Evolutionary conservation across 2,888 invertebrate species (phyloP).

Genomic region (Tolmerus cingulatus): DNA sequence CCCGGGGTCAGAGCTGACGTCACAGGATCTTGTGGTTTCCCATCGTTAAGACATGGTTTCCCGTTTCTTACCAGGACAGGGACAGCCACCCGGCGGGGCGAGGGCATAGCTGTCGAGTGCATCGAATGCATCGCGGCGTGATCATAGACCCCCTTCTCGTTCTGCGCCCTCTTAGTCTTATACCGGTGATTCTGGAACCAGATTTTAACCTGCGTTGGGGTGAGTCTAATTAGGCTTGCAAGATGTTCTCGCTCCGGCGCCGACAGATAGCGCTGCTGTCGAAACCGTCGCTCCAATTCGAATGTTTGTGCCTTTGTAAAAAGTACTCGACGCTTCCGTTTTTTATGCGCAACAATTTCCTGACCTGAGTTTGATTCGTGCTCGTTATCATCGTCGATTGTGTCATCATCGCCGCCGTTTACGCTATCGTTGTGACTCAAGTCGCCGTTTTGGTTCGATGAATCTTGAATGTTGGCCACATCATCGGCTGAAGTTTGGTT

Average conservation of each 20-base stretch:
- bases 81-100: conserved; percentile 91
- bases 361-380: conserved; percentile 54
- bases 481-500: conserved; percentile 57
- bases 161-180: conserved; percentile 97
- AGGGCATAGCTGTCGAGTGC: conserved; percentile 71
- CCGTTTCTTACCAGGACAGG: conserved; percentile 95
- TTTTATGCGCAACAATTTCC: conserved; percentile 73
- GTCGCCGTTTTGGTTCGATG: conserved; percentile 42
- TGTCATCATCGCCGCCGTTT: conserved; percentile 64
- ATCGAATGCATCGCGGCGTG: conserved; percentile 58
- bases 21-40: conserved; percentile 62
- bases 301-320: conserved; percentile 98
- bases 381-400: conserved; percentile 66
- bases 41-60: conserved; percentile 81
- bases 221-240: conserved; percentile 91
- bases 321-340: conserved; percentile 93
- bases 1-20: conserved; percentile 56
- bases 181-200: conserved; percentile 99
- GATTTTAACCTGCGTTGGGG: conserved; percentile 98
- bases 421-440: conserved; percentile 54
- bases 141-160: conserved; percentile 85
- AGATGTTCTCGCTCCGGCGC: conserved; percentile 98
- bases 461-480: conserved; percentile 55
- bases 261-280: conserved; percentile 95
- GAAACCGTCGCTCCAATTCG: conserved; percentile 92